Evolutionary conservation across 1,140 invertebrate genomes (phyloP).

Genomic region (Tetranychus urticae): DNA sequence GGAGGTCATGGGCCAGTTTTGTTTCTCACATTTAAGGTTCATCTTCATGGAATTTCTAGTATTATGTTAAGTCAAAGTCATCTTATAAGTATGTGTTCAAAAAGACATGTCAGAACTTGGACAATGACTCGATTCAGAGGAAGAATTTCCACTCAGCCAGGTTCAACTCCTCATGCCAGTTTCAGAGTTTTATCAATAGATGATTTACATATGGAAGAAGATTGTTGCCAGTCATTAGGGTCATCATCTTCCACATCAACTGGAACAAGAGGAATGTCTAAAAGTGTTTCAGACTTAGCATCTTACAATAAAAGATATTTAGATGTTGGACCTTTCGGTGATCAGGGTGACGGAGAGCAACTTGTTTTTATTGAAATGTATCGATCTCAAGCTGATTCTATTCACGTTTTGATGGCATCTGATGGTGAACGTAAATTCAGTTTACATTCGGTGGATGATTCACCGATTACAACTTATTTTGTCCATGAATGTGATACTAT

Average conservation of each 20-base stretch:
- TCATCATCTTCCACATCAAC: neutral
- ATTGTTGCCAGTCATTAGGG: neutral
- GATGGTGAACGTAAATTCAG: slow-evolving; percentile 89
- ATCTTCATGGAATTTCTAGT: slow-evolving; percentile 70
- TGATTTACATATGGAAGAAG: slow-evolving; percentile 32
- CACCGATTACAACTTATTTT: slow-evolving; percentile 82
- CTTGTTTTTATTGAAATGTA: slow-evolving; percentile 96
- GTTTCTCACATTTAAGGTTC: slow-evolving; percentile 94
- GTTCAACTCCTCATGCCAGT: slow-evolving; percentile 79
- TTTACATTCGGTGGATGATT: slow-evolving; percentile 75
- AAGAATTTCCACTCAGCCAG: slow-evolving; percentile 91
- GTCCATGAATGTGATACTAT: slow-evolving; percentile 89
- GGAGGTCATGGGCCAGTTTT: slow-evolving; percentile 89
- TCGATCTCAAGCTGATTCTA: slow-evolving; percentile 76
- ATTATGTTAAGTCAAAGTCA: slow-evolving; percentile 89
- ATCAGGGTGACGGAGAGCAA: slow-evolving; percentile 63
- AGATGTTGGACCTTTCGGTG: slow-evolving; percentile 64
- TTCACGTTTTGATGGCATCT: slow-evolving; percentile 78
- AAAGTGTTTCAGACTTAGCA: too few species aligned
- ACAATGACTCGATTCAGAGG: slow-evolving; percentile 73
- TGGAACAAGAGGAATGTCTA: too few species aligned
- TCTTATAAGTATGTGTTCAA: slow-evolving; percentile 43
- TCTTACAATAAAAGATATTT: neutral
- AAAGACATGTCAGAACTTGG: slow-evolving; percentile 74
- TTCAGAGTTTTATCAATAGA: slow-evolving; percentile 87